Evolutionary conservation across 2,113 vertebrate species (phyloP), one percentile per base, ranked within the genome.

Genomic region (Myiozetetes cayanensis): DNA sequence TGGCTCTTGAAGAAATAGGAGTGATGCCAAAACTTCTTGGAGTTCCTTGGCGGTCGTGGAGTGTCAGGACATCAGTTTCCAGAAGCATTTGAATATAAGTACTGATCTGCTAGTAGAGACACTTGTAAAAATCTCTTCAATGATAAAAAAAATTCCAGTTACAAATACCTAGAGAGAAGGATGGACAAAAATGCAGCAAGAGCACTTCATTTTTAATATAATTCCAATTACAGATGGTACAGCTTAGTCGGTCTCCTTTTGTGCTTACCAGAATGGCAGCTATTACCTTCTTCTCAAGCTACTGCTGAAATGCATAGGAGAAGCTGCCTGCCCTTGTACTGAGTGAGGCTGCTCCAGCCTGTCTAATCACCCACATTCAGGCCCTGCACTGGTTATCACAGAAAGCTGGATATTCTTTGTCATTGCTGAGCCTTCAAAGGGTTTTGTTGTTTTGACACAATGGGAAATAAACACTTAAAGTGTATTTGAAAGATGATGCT

Each of bases 241-340:
- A 87, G 49, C 21, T 73, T 82, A 46, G 25, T 50, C 56, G 23
- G 14, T 25, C 30, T 63, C 15, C 49, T 46, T 73, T 67, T 65
- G 44, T 1, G 1, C 22, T 25, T 31, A 47, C 20, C 4, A 0
- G 0, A 37, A 8, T 6, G 31, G 44, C 56, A 43, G 56, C 56
- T 43, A 2, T 35, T 3, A 3, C 41, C 14, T 2, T 6, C 53
- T 63, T 43, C 77, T 67, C 17, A 3, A 8, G 41, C n/a, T 41
- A 4, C 31, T 8, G 75, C 50, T 31, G 27, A 70, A 61, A 33
- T 3, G 53, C 46, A 2, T 0, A 1, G 12, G 8, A 20, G 22
- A 12, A 71, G 33, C 47, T 62, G 52, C 50, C 35, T 67, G 71
- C 15, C 7, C 12, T 14, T 30, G 59, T 24, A 9, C 28, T 3